Conservation (phyloP, 2,797 vertebrate species). For the Mallotus villosus region DNA sequence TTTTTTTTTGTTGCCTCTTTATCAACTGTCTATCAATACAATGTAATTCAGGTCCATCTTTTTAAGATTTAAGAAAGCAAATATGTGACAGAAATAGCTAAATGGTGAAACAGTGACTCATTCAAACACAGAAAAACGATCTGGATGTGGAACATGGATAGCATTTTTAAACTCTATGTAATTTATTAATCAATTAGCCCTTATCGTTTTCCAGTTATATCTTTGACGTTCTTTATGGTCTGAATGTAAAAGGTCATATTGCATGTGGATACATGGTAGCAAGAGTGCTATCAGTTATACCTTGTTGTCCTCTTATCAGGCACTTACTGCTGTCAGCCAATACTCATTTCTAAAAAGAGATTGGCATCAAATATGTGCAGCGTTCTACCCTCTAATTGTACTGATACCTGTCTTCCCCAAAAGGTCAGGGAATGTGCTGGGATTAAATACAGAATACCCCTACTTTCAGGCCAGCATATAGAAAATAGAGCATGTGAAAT, state of each 20-base stretch:
- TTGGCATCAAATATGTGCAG: constrained; percentile 81
- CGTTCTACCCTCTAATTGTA: constrained; percentile 80
- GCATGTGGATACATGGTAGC: constrained; percentile 72
- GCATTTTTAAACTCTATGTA: constrained; percentile 15
- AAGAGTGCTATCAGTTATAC: constrained; percentile 80
- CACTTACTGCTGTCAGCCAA: constrained; percentile 79
- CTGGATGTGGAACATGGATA: not conserved
- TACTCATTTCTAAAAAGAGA: constrained; percentile 80
- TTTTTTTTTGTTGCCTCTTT: constrained; percentile 54
- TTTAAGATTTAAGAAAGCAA: constrained; percentile 18
- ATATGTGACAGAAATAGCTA: not conserved
- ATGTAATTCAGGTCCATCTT: constrained; percentile 24
- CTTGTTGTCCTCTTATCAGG: constrained; percentile 81
- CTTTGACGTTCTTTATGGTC: constrained; percentile 51
- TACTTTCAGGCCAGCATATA: constrained; percentile 69
- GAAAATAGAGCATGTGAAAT: constrained; percentile 50
- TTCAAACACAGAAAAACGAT: not conserved
- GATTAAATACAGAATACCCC: constrained; percentile 83
- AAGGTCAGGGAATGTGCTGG: constrained; percentile 76
- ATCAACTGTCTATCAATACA: constrained; percentile 6
- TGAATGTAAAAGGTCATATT: constrained; percentile 65
- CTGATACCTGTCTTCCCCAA: constrained; percentile 76
- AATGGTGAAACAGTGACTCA: not conserved
- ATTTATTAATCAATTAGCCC: constrained; percentile 47
- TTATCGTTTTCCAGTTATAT: constrained; percentile 55